These are phyloP conservation scores for Drosophila incognita DNA, from an alignment of 2,888 invertebrate genomes.

Conservation along the genomic window DNA sequence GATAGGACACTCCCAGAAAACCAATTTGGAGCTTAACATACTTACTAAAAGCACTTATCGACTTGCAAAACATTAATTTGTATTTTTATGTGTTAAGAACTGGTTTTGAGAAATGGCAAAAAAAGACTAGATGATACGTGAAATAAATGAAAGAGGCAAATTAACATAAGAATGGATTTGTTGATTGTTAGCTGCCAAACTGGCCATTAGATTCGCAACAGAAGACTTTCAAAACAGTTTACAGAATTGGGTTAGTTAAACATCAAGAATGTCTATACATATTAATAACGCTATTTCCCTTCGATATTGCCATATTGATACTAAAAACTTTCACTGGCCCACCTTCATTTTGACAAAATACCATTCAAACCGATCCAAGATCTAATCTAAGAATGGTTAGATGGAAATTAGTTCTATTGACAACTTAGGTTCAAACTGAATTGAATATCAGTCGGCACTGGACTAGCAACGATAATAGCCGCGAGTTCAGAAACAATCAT, in stretches of 20 bases:
- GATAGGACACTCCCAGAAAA: not conserved
- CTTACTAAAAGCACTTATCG: not conserved
- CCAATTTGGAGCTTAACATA: not conserved
- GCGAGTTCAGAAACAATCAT: not conserved
- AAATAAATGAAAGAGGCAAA: constrained; percentile 19
- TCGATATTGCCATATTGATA: constrained; percentile 40
- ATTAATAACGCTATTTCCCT: constrained; percentile 20
- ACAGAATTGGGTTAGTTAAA: constrained; percentile 57
- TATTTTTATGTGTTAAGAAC: constrained; percentile 17
- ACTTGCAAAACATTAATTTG: constrained; percentile 7
- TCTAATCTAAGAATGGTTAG: constrained; percentile 4
- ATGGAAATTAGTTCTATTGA: constrained; percentile 35
- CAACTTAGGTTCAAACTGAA: constrained; percentile 28
- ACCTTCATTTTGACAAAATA: constrained; percentile 27
- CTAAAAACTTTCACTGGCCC: constrained; percentile 49
- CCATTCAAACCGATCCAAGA: constrained; percentile 52
- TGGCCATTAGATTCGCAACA: constrained; percentile 15
- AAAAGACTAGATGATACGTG: not conserved
- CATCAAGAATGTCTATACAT: constrained; percentile 3
- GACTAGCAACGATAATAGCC: constrained; percentile 34
- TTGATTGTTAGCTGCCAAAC: constrained; percentile 54
- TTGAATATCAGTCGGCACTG: constrained; percentile 38
- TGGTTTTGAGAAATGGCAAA: constrained; percentile 37
- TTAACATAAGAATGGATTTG: constrained; percentile 54
- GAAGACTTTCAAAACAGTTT: constrained; percentile 43